A percentile compares a stretch with the other conserved stretches of the same genome.
These are phyloP conservation scores for Takifugu rubripes DNA, from an alignment of 2,797 vertebrate species.

Conservation along the genomic window DNA sequence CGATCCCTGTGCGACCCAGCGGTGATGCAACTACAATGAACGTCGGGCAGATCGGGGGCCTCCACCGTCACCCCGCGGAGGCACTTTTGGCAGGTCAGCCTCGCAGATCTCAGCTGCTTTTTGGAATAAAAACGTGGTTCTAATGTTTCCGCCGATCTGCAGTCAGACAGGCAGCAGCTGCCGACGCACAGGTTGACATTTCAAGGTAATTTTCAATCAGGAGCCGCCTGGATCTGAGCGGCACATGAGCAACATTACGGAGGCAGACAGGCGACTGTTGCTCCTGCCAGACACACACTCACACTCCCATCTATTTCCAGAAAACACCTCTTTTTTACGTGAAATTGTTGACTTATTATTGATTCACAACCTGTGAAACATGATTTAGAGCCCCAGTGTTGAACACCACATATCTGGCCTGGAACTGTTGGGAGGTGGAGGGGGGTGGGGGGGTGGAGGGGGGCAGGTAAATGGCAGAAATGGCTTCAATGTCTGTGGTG, in stretches of 20 bases:
- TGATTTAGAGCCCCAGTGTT: constrained; percentile 32
- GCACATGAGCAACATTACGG: constrained; percentile 26
- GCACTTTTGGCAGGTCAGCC: no score
- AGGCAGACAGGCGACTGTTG: constrained; percentile 25
- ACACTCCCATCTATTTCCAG: constrained; percentile 34
- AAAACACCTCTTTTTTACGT: constrained; percentile 38
- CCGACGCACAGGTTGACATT: constrained; percentile 21
- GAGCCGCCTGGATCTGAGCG: constrained; percentile 33
- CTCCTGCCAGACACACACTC: constrained; percentile 8
- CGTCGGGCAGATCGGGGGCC: no score
- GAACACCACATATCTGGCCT: constrained; percentile 14
- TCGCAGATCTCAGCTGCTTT: not conserved
- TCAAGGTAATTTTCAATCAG: constrained; percentile 22
- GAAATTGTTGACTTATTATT: constrained; percentile 26
- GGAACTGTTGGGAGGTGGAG: not conserved
- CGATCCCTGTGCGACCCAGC: no score
- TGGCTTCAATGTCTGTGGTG: constrained; percentile 2
- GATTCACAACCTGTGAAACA: constrained; percentile 46
- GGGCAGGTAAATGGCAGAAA: constrained; percentile 24
- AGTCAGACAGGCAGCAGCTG: constrained; percentile 7
- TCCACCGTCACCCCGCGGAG: no score
- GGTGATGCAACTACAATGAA: no score
- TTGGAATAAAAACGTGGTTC: not conserved
- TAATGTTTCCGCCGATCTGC: not conserved
- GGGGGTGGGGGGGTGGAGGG: no score